These are phyloP conservation scores for Carcina quercana DNA, from an alignment of 2,888 invertebrate species.

Conservation along the genomic window DNA sequence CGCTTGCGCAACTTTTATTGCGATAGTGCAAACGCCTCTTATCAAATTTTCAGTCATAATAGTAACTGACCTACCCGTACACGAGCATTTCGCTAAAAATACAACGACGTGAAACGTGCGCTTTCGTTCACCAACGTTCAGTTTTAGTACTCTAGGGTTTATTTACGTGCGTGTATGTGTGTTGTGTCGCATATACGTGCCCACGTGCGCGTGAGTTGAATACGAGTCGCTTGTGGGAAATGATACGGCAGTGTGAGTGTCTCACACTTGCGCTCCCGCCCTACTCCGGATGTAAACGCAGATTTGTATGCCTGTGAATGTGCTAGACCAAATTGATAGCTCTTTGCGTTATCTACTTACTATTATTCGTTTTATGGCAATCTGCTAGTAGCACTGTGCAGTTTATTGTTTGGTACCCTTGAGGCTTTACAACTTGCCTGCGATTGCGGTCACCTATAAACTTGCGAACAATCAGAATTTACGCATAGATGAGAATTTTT, in stretches of 20 bases:
- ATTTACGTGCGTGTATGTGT: conserved; percentile 26
- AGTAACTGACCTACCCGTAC: conserved; percentile 67
- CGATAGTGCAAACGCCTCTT: conserved; percentile 28
- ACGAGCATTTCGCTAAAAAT: conserved; percentile 59
- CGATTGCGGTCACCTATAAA: conserved; percentile 59
- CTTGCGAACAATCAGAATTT: conserved; percentile 53
- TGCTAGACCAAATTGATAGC: conserved; percentile 63
- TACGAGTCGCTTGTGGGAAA: conserved; percentile 43
- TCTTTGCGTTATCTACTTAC: conserved; percentile 46
- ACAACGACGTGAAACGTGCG: conserved; percentile 45
- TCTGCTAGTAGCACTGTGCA: conserved; percentile 33
- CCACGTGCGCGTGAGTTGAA: conserved; percentile 25
- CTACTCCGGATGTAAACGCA: conserved; percentile 68
- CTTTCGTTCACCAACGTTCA: conserved; percentile 54
- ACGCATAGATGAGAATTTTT: conserved; percentile 46
- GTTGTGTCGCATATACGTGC: conserved; percentile 16
- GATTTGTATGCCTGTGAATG: conserved; percentile 61
- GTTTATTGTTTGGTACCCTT: conserved; percentile 38
- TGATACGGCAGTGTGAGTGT: conserved; percentile 32
- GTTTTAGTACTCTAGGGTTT: conserved; percentile 39
- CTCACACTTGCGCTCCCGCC: conserved; percentile 42
- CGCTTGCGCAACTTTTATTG: conserved; percentile 4
- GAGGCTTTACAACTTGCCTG: conserved; percentile 52
- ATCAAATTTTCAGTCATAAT: conserved; percentile 53
- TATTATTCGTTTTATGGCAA: conserved; percentile 35